Evolutionary conservation across 2,113 vertebrate species (phyloP).

Genomic region (Furnarius figulus): DNA sequence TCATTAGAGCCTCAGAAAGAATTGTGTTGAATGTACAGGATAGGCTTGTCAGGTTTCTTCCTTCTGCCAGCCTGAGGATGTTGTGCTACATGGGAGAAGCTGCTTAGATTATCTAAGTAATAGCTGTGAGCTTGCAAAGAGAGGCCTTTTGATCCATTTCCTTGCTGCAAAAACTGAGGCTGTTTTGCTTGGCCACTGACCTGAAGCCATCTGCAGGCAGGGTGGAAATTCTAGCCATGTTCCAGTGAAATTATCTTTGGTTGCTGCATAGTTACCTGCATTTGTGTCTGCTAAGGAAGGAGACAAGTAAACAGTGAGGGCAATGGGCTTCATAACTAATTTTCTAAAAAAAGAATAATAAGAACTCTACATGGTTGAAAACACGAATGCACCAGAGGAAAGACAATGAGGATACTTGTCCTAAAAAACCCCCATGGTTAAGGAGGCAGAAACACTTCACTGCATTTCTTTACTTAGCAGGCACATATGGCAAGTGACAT

Average conservation of each 20-base stretch:
- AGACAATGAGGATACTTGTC: neutral
- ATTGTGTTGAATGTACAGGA: neutral
- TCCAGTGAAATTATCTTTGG: neutral
- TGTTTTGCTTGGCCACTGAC: neutral
- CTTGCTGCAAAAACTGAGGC: neutral
- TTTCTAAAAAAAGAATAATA: neutral
- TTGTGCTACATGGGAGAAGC: neutral
- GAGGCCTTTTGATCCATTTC: neutral
- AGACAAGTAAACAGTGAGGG: neutral
- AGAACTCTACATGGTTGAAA: neutral
- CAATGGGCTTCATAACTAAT: neutral
- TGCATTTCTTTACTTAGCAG: neutral
- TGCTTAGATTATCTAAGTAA: neutral
- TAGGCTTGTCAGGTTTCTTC: neutral
- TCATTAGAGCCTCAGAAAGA: neutral
- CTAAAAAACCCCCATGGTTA: neutral
- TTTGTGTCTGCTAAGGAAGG: neutral
- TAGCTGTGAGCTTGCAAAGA: neutral
- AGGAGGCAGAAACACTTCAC: neutral
- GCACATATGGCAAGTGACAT: slow-evolving; percentile 2
- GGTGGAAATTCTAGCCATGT: neutral
- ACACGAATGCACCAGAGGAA: neutral
- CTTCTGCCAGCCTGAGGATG: neutral
- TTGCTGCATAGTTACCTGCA: neutral
- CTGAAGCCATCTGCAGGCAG: neutral